Percentiles rank a stretch among this genome's conserved stretches.
Conservation (phyloP, 2,113 vertebrate genomes). For the Rallus limicola region DNA sequence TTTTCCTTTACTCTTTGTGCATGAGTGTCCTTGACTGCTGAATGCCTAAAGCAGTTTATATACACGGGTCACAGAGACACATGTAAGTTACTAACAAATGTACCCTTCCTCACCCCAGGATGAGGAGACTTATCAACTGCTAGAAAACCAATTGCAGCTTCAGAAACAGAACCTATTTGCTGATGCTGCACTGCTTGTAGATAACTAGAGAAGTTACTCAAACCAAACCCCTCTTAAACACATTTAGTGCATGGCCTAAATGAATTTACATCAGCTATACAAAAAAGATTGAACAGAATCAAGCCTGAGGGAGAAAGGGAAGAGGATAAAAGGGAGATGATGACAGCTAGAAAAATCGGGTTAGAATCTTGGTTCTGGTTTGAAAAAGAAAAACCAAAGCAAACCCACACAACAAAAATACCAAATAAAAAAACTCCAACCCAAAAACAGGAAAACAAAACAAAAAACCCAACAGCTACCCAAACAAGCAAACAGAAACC, state of each 20-base stretch:
- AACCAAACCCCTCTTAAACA: not conserved
- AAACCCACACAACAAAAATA: not conserved
- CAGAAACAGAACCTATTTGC: not conserved
- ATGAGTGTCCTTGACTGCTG: not conserved
- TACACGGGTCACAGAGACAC: fast-evolving
- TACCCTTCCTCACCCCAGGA: not conserved
- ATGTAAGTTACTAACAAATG: not conserved
- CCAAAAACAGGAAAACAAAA: not conserved
- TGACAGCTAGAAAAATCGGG: not conserved
- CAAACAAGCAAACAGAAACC: not conserved
- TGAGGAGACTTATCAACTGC: not conserved
- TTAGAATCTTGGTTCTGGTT: not conserved
- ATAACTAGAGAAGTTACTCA: not conserved
- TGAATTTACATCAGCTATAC: not conserved
- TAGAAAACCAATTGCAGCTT: not conserved
- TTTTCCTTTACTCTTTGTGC: not conserved
- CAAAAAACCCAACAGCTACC: not conserved
- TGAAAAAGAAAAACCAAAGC: not conserved
- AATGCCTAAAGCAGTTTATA: not conserved
- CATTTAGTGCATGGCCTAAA: not conserved
- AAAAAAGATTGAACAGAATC: not conserved
- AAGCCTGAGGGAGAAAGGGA: not conserved
- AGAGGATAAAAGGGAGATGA: not conserved
- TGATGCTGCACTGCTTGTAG: not conserved
- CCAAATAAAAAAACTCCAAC: not conserved